Evolutionary conservation across 2,888 invertebrate species (phyloP).

Genomic region (Scaeva pyrastri): DNA sequence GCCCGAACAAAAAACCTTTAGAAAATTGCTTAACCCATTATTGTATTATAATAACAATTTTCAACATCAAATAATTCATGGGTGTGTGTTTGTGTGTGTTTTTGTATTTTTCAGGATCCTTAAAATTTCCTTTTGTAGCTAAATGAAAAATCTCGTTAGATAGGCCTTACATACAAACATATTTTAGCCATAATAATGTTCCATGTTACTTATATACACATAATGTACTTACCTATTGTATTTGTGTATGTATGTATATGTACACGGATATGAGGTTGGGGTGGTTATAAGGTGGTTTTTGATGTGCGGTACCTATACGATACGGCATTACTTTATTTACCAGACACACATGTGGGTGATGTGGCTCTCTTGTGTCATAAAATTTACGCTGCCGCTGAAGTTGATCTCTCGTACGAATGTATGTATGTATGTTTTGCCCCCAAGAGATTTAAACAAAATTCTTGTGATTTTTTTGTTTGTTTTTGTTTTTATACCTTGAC

Average conservation of each 20-base stretch:
- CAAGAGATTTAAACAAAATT: not conserved
- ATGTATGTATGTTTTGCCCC: too few relatives aligned
- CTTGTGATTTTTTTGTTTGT: not conserved
- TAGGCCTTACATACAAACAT: constrained; percentile 13
- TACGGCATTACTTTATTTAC: too few relatives aligned
- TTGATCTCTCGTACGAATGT: too few relatives aligned
- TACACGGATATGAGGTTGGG: constrained; percentile 13
- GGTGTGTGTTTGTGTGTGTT: constrained; percentile 18
- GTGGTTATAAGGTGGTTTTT: not conserved
- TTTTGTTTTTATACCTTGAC: not conserved
- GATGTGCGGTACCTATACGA: not conserved
- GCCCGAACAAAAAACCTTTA: constrained; percentile 53
- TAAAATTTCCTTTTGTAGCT: not conserved
- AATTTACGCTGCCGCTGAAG: constrained; percentile 8
- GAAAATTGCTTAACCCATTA: constrained; percentile 64
- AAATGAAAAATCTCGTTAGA: not conserved
- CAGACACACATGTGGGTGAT: constrained; percentile 12
- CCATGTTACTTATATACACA: too few relatives aligned
- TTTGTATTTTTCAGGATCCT: not conserved
- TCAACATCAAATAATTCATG: constrained; percentile 38
- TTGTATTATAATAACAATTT: constrained; percentile 65
- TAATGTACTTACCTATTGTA: too few relatives aligned
- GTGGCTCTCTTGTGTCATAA: constrained; percentile 18
- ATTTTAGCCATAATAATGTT: not conserved
- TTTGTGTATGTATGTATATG: constrained; percentile 44